phyloP scores from a whole-genome alignment of 2,113 vertebrate species.

The Thymallus thymallus region DNA sequence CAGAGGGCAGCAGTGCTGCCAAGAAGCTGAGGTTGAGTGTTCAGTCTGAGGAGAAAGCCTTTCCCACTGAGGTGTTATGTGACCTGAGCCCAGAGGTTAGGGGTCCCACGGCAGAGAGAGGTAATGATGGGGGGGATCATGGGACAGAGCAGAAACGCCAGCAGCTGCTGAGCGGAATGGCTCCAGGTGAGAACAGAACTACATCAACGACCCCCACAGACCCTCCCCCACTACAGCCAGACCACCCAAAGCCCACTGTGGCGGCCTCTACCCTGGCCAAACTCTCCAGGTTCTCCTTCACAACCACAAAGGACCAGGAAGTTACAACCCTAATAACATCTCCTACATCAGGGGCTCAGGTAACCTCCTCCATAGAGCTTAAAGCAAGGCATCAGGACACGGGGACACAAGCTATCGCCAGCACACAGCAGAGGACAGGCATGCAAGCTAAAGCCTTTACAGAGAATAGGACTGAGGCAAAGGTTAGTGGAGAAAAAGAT shows the following conservation, averaged over 20 bases:
- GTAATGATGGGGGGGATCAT: no score
- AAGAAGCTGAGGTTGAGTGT: slow-evolving; percentile 7
- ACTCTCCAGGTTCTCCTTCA: slow-evolving; percentile 82
- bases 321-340: neutral
- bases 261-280: slow-evolving; percentile 72
- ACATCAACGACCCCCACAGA: neutral
- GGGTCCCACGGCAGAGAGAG: neutral
- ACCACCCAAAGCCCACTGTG: slow-evolving; percentile 42
- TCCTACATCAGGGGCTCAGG: neutral
- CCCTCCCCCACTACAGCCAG: neutral
- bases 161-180: neutral
- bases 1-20: slow-evolving; percentile 22
- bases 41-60: slow-evolving; percentile 1
- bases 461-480: slow-evolving; percentile 62
- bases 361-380: neutral
- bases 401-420: neutral
- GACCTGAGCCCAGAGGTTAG: slow-evolving; percentile 5
- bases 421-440: neutral
- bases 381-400: neutral
- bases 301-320: slow-evolving; percentile 45
- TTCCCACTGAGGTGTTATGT: neutral
- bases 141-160: neutral
- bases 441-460: slow-evolving; percentile 10
- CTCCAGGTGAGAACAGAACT: neutral
- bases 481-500: slow-evolving; percentile 3